These are phyloP conservation scores for Idaea biselata DNA, from an alignment of 2,888 invertebrate species.

Conservation along the genomic window DNA sequence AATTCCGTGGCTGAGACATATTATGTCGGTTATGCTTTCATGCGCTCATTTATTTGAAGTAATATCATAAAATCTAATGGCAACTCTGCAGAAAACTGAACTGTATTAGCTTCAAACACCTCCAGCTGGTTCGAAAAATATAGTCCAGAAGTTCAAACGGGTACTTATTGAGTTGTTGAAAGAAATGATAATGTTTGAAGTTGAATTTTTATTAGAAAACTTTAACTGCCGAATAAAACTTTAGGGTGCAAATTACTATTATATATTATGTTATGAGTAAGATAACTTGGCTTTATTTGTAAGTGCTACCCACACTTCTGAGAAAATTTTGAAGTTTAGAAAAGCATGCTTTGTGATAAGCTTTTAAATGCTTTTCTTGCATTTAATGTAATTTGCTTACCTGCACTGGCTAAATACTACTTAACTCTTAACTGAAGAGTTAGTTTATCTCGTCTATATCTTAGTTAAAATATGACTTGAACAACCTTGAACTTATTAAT, in stretches of 20 bases:
- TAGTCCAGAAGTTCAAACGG: constrained; percentile 14
- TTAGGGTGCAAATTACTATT: neutral
- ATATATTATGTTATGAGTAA: too few relatives aligned
- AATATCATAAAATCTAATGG: constrained; percentile 55
- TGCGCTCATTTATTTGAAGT: constrained; percentile 53
- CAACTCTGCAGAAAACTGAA: constrained; percentile 30
- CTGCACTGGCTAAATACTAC: too few relatives aligned
- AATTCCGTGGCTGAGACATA: constrained; percentile 34
- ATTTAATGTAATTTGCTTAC: too few relatives aligned
- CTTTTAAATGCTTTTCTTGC: too few relatives aligned
- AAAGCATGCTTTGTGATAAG: too few relatives aligned
- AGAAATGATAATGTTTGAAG: neutral
- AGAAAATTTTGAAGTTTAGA: too few relatives aligned
- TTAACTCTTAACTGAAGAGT: too few relatives aligned
- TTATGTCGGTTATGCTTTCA: constrained; percentile 53
- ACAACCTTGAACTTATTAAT: too few relatives aligned
- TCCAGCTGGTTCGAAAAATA: constrained; percentile 19
- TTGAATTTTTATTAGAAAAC: neutral
- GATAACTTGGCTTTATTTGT: too few relatives aligned
- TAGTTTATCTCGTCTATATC: too few relatives aligned
- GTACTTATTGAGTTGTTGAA: constrained; percentile 5
- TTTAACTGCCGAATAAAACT: neutral
- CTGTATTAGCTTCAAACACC: constrained; percentile 20
- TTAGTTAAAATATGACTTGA: too few relatives aligned
- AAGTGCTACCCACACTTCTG: too few relatives aligned